Evolutionary conservation across 2,888 invertebrate species (phyloP), one percentile per base, ranked within the genome.

Genomic region (Eupithecia pulchellata): DNA sequence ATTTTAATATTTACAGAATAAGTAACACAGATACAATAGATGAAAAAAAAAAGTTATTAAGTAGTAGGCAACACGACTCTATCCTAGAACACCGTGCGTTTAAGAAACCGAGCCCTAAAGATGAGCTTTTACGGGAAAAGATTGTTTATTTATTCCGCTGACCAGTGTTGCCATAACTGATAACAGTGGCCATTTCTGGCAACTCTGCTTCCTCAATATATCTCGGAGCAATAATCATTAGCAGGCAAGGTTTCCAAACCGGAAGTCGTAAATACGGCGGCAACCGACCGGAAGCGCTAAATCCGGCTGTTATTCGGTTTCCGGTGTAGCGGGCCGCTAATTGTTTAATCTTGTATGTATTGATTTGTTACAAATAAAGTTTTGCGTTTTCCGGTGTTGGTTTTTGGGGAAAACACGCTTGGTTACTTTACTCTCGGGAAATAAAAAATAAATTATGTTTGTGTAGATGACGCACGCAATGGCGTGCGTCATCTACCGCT

Each of bases 311-410:
- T 81, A 73, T 79, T 74, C 73, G 72, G 78, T 75, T 74, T 84
- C 85, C 84, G 78, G 47, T 71, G 32, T 71, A 52, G 68, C 73
- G 66, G 47, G 74, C 69, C 64, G 63, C 62, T 84, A 81, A 84
- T 84, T 83, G 84, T 77, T 73, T 82, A 79, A 80, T 79, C 82
- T 76, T 82, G 83, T 83, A 78, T 76, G 65, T 72, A 72, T 76
- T 75, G 76, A 77, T 77, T 76, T 80, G 76, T 73, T 73, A 66
- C 29, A 42, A 61, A 72, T 72, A 69, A 64, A 73, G 32, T 55
- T 66, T 64, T 42, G 42, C 60, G 29, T 61, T 68, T 69, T 68
- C 63, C 68, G 68, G 74, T 30, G 57, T 25, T 17, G 42, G 14
- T 60, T 55, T n/a, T 66, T 71, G 32, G 63, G 52, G 61, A 34